Percentiles rank a stretch among this genome's conserved stretches.
Conservation (phyloP, 2,113 vertebrate species). For the Galeopterus variegatus region DNA sequence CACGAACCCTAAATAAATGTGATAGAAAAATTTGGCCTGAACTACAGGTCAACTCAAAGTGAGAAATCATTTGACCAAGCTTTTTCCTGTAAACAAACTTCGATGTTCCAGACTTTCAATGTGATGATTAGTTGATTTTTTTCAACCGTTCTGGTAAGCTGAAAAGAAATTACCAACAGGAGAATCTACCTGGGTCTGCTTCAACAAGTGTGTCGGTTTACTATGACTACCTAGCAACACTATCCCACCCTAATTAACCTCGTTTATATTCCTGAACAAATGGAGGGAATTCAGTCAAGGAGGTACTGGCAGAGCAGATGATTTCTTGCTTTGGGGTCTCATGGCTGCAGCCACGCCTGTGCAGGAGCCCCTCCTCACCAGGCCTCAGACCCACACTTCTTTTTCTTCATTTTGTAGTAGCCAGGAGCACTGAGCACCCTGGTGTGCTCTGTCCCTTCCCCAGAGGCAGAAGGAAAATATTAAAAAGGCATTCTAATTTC, state of each 20-base stretch:
- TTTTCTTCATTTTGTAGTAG: accelerated
- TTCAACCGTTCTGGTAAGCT: neutral
- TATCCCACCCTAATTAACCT: neutral
- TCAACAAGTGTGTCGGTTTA: neutral
- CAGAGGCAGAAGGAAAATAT: neutral
- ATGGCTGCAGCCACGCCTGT: neutral
- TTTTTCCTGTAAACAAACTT: neutral
- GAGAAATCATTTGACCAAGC: neutral
- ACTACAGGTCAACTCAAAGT: neutral
- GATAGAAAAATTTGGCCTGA: neutral
- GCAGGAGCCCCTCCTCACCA: neutral
- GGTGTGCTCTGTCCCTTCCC: accelerated
- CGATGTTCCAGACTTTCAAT: neutral
- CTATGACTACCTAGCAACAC: no score
- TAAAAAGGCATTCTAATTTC: neutral
- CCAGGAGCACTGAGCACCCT: accelerated
- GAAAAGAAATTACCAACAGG: neutral
- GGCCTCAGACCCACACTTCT: accelerated
- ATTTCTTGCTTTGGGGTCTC: accelerated
- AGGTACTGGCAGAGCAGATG: neutral
- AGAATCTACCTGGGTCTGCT: neutral
- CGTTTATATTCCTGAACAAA: neutral
- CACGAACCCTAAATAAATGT: neutral
- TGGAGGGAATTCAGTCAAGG: accelerated
- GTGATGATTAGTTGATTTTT: neutral